phyloP scores from a whole-genome alignment of 1,140 invertebrate species.

The Apis dorsata region DNA sequence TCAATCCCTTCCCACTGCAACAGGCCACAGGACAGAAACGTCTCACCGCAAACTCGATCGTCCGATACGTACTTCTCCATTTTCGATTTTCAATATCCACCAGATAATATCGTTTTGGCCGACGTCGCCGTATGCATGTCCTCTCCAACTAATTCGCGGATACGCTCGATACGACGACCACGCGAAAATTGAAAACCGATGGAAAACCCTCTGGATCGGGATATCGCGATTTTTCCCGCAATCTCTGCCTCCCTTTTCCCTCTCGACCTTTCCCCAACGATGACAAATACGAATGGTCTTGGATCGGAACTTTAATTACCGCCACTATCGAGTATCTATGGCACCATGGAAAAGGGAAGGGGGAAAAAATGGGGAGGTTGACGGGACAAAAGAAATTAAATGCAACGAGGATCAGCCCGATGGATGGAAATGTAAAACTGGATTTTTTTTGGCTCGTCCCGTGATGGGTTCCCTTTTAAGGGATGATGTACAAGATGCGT shows the following conservation, averaged over 20 bases:
- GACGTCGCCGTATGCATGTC: background rate
- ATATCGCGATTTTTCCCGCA: slow-evolving; percentile 21
- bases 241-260: background rate
- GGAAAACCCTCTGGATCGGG: slow-evolving; percentile 41
- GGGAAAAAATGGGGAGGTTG: no score
- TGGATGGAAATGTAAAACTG: background rate
- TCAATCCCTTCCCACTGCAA: background rate
- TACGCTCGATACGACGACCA: slow-evolving; percentile 39
- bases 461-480: background rate
- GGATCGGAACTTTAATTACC: slow-evolving; percentile 63
- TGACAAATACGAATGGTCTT: slow-evolving; percentile 55
- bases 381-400: slow-evolving; percentile 48
- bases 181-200: slow-evolving; percentile 63
- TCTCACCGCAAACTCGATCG: slow-evolving; percentile 58
- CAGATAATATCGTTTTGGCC: slow-evolving; percentile 58
- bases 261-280: slow-evolving; percentile 38
- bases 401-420: background rate
- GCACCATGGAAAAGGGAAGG: background rate
- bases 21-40: slow-evolving; percentile 36
- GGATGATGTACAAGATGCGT: background rate
- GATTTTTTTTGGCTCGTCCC: background rate
- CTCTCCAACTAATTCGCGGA: slow-evolving; percentile 50
- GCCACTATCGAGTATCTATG: slow-evolving; percentile 41
- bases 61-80: slow-evolving; percentile 58
- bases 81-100: slow-evolving; percentile 65